These are phyloP conservation scores for Apogon hyalosoma DNA, from an alignment of 2,797 vertebrate genomes.

Conservation along the genomic window DNA sequence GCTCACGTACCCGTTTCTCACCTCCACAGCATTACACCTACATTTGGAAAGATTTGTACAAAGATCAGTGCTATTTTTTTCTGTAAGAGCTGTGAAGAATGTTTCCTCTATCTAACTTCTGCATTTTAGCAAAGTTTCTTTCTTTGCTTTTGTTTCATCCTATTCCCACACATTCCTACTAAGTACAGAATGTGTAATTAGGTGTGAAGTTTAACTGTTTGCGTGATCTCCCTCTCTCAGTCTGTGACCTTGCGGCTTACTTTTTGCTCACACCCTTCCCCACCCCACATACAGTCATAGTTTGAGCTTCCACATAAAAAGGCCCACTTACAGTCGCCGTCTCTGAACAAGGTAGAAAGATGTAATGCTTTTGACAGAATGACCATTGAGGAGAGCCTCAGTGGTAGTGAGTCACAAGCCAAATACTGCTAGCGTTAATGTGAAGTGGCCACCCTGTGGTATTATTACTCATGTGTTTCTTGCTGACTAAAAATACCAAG, in stretches of 20 bases:
- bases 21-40: background rate
- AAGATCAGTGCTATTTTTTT: background rate
- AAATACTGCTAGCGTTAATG: slow-evolving; percentile 33
- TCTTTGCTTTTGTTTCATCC: background rate
- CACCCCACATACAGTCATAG: slow-evolving; percentile 16
- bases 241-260: slow-evolving; percentile 33
- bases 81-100: background rate
- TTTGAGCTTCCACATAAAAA: slow-evolving; percentile 25
- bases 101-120: background rate
- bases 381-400: slow-evolving; percentile 2
- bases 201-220: slow-evolving; percentile 17
- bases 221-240: slow-evolving; percentile 10
- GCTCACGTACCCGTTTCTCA: slow-evolving; percentile 4
- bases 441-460: slow-evolving; percentile 24
- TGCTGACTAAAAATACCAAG: slow-evolving; percentile 33
- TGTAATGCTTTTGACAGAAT: slow-evolving; percentile 8
- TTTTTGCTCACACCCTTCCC: slow-evolving; percentile 33
- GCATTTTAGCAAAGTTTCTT: background rate
- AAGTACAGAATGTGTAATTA: background rate
- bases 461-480: slow-evolving; percentile 32
- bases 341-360: slow-evolving; percentile 1
- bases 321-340: slow-evolving; percentile 16
- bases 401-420: slow-evolving; percentile 49
- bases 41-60: background rate
- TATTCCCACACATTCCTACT: background rate